Percentiles rank a stretch among this genome's conserved stretches.
Conservation (phyloP, 2,888 invertebrate genomes). For the Protodeltote pygarga region DNA sequence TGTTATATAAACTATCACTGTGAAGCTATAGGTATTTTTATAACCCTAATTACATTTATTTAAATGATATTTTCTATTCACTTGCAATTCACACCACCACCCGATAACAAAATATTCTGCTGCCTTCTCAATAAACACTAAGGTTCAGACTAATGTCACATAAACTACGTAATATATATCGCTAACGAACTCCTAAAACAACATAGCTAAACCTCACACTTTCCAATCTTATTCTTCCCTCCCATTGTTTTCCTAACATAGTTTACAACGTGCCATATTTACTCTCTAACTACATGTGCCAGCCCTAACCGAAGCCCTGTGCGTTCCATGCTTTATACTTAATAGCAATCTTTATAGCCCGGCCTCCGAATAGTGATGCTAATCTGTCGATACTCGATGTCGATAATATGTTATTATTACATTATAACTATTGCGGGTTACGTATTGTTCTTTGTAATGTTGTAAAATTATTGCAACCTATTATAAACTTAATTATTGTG, state of each 20-base stretch:
- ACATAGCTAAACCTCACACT: not conserved
- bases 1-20: too few relatives aligned
- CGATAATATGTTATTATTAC: slow-evolving; percentile 73
- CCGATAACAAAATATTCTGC: too few relatives aligned
- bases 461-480: slow-evolving; percentile 40
- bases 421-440: slow-evolving; percentile 58
- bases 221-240: slow-evolving; percentile 11
- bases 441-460: slow-evolving; percentile 48
- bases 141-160: too few relatives aligned
- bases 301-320: slow-evolving; percentile 48
- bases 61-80: too few relatives aligned
- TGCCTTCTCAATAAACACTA: too few relatives aligned
- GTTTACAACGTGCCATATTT: slow-evolving; percentile 31
- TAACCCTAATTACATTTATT: too few relatives aligned
- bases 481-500: slow-evolving; percentile 24
- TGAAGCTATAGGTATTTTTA: too few relatives aligned
- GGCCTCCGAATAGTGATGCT: slow-evolving; percentile 73
- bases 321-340: slow-evolving; percentile 77
- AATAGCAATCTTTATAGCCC: slow-evolving; percentile 85
- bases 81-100: too few relatives aligned
- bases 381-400: slow-evolving; percentile 70
- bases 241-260: slow-evolving; percentile 26
- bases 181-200: not conserved
- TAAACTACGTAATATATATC: not conserved
- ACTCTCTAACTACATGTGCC: slow-evolving; percentile 25